These are phyloP conservation scores for Phoebastria nigripes DNA, from an alignment of 2,797 vertebrate genomes.

Conservation along the genomic window DNA sequence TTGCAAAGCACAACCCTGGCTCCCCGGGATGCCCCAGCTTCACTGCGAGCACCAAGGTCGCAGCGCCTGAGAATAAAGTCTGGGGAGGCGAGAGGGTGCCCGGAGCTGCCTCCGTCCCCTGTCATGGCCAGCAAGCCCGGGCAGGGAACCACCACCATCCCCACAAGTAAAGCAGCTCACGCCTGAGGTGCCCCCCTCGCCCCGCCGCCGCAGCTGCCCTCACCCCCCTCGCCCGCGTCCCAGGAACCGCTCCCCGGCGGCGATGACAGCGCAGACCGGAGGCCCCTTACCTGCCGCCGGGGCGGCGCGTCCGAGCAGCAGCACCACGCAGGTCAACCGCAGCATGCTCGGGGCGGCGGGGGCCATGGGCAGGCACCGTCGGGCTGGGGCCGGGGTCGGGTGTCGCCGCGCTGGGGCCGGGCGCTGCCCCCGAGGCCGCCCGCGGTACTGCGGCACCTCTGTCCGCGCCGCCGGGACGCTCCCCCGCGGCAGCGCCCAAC, in stretches of 20 bases:
- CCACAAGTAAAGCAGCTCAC: neutral
- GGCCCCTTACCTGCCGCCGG: conserved; percentile 34
- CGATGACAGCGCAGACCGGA: neutral
- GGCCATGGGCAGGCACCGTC: neutral
- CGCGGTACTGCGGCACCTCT: neutral
- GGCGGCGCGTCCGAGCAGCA: neutral
- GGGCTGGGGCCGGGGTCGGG: neutral
- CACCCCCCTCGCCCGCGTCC: neutral
- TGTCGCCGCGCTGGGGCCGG: neutral
- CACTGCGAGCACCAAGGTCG: neutral
- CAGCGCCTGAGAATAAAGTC: neutral
- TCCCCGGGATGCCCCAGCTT: neutral
- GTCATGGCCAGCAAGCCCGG: neutral
- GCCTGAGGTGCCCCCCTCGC: neutral
- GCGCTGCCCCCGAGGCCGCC: neutral
- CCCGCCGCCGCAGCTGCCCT: neutral
- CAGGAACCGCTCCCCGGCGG: neutral
- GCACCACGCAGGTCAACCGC: neutral
- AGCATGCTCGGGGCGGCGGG: neutral
- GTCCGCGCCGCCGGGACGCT: neutral
- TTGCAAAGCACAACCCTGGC: neutral
- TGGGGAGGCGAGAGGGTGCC: too few species aligned
- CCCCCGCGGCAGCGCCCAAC: conserved; percentile 10
- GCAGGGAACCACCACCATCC: neutral
- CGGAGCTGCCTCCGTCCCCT: neutral